A percentile compares a stretch with the other conserved stretches of the same genome.
Evolutionary conservation across 1,140 invertebrate genomes (phyloP).

Genomic region (Tetranychus cinnabarinus): DNA sequence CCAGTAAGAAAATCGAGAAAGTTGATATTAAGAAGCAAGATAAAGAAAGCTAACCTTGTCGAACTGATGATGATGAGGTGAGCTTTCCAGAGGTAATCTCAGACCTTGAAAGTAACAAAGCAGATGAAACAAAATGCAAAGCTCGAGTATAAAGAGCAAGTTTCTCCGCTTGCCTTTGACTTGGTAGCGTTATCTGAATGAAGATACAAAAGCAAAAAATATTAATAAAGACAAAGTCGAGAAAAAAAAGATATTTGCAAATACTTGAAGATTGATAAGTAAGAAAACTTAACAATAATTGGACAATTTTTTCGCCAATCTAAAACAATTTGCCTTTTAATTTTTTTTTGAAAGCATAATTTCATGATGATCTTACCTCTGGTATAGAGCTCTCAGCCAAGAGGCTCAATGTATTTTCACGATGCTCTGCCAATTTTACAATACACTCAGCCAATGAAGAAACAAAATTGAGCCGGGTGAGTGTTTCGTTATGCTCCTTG

Average conservation of each 20-base stretch:
- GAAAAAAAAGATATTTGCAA: not conserved
- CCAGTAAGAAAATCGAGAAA: no score
- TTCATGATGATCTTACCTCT: constrained; percentile 3
- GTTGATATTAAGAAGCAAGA: not conserved
- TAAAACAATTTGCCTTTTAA: no score
- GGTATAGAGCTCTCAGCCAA: constrained; percentile 14
- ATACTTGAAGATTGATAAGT: no score
- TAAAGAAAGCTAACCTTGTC: constrained; percentile 36
- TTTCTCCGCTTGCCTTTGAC: constrained; percentile 48
- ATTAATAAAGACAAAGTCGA: not conserved
- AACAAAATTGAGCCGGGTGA: constrained; percentile 80
- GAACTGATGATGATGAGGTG: constrained; percentile 68
- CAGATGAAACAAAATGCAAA: constrained; percentile 72
- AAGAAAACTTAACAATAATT: no score
- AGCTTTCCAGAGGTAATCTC: constrained; percentile 57
- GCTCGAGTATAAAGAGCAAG: constrained; percentile 69
- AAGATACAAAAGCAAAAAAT: not conserved
- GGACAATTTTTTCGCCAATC: no score
- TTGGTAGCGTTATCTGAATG: constrained; percentile 14
- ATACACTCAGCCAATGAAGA: constrained; percentile 74
- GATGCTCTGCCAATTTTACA: constrained; percentile 50
- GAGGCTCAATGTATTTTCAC: constrained; percentile 41
- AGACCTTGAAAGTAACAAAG: constrained; percentile 63
- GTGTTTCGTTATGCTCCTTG: constrained; percentile 73
- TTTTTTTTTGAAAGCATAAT: no score